These are phyloP conservation scores for Parazoanthus swiftii DNA, from an alignment of 92 coral and sea anemone species.

Conservation along the genomic window DNA sequence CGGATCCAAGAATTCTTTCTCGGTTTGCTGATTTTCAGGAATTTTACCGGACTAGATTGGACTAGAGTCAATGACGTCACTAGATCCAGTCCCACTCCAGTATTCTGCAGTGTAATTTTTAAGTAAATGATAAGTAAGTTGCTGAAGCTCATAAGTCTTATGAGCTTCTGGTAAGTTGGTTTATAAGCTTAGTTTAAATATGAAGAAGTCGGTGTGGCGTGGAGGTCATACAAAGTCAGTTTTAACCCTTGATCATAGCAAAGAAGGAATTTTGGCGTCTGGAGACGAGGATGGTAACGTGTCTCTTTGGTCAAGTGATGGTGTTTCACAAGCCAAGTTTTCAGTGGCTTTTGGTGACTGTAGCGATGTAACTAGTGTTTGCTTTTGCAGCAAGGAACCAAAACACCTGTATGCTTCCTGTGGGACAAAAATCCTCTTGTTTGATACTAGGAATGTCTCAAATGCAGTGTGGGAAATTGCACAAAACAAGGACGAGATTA, in stretches of 20 bases:
- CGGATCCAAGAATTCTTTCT: too few relatives aligned
- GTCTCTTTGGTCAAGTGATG: slow-evolving; percentile 85
- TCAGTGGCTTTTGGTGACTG: slow-evolving; percentile 31
- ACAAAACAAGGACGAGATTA: slow-evolving; percentile 85
- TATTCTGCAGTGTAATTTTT: too few relatives aligned
- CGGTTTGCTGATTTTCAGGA: too few relatives aligned
- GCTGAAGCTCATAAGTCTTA: too few relatives aligned
- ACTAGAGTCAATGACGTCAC: too few relatives aligned
- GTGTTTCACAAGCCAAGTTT: slow-evolving; percentile 60
- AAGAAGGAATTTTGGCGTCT: slow-evolving; percentile 77
- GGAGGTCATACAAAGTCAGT: slow-evolving; percentile 86
- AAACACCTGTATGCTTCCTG: slow-evolving; percentile 77
- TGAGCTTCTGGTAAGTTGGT: too few relatives aligned
- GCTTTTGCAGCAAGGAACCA: slow-evolving; percentile 66
- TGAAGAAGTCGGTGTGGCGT: slow-evolving; percentile 63
- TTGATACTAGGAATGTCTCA: slow-evolving; percentile 70
- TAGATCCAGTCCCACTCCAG: too few relatives aligned
- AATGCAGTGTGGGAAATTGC: slow-evolving; percentile 64
- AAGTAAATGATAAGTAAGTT: too few relatives aligned
- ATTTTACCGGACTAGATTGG: too few relatives aligned
- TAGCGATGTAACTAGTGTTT: slow-evolving; percentile 61
- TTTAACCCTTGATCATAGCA: slow-evolving; percentile 76
- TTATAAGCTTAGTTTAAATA: slow-evolving; percentile 6
- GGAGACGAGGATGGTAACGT: slow-evolving; percentile 86
- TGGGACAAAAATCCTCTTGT: slow-evolving; percentile 70